Conservation (phyloP, 2,797 vertebrate species). For the Phoeniculus purpureus region DNA sequence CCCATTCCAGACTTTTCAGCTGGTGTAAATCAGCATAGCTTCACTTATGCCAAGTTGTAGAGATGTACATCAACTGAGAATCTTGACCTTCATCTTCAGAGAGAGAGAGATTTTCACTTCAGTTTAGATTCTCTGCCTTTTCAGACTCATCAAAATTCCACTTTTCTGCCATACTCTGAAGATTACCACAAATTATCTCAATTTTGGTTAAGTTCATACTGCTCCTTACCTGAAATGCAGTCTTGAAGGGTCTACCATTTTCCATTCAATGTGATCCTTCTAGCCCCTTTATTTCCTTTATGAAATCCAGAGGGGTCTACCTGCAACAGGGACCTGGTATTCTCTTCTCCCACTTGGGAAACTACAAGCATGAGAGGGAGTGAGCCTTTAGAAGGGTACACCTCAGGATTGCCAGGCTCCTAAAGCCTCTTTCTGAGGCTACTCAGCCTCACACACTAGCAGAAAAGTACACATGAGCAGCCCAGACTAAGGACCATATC, state of each 20-base stretch:
- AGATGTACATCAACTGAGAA: slow-evolving; percentile 52
- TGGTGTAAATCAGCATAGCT: slow-evolving; percentile 57
- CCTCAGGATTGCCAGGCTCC: neutral
- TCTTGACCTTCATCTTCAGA: slow-evolving; percentile 45
- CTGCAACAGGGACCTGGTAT: neutral
- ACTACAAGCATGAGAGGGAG: neutral
- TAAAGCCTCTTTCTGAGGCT: neutral
- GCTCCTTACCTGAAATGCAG: neutral
- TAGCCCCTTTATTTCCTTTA: neutral
- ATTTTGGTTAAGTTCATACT: neutral
- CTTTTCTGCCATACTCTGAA: neutral
- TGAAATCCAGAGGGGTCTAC: neutral
- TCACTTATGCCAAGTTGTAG: slow-evolving; percentile 42
- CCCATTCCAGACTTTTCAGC: slow-evolving; percentile 66
- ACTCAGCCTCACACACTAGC: neutral
- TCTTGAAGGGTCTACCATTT: neutral
- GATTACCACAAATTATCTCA: neutral
- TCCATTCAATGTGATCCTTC: neutral
- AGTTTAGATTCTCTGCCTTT: neutral
- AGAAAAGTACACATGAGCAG: neutral
- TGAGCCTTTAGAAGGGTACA: neutral
- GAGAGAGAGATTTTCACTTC: neutral
- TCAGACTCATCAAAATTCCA: neutral
- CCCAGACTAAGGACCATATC: neutral
- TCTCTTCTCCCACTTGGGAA: neutral